Percentiles rank a stretch among this genome's conserved stretches.
phyloP scores from a whole-genome alignment of 2,797 vertebrate species.

The Lycodopsis pacificus region DNA sequence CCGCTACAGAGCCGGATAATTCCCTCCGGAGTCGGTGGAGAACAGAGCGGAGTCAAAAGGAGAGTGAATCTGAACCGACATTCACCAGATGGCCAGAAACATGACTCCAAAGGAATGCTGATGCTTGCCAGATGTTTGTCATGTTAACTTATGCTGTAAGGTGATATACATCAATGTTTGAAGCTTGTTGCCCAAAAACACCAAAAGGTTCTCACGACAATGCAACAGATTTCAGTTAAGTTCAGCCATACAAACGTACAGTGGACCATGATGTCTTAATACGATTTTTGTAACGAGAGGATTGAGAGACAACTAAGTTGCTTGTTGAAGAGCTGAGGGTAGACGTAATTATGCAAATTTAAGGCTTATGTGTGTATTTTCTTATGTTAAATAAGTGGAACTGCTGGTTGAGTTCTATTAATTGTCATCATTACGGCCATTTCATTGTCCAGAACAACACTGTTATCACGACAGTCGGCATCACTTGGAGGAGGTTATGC shows the following conservation, averaged over 20 bases:
- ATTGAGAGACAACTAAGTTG: background rate
- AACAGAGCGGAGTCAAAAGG: constrained; percentile 6
- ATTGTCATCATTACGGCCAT: constrained; percentile 28
- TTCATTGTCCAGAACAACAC: constrained; percentile 7
- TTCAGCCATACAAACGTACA: background rate
- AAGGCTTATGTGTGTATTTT: background rate
- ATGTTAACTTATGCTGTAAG: background rate
- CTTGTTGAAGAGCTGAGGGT: background rate
- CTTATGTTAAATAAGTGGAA: constrained; percentile 7
- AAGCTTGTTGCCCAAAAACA: background rate
- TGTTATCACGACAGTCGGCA: background rate
- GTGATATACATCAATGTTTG: background rate
- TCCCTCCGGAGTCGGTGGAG: background rate
- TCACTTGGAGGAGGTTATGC: background rate
- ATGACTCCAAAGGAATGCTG: background rate
- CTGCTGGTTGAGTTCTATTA: background rate
- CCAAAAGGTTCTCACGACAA: background rate
- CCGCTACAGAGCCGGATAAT: background rate
- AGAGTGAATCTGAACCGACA: background rate
- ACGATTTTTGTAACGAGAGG: background rate
- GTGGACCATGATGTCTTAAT: background rate
- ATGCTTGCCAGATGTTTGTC: background rate
- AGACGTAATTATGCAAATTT: background rate
- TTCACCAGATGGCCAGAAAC: background rate
- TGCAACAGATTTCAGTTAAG: background rate